Evolutionary conservation across 2,888 invertebrate genomes (phyloP).

Genomic region (Metellina segmentata): DNA sequence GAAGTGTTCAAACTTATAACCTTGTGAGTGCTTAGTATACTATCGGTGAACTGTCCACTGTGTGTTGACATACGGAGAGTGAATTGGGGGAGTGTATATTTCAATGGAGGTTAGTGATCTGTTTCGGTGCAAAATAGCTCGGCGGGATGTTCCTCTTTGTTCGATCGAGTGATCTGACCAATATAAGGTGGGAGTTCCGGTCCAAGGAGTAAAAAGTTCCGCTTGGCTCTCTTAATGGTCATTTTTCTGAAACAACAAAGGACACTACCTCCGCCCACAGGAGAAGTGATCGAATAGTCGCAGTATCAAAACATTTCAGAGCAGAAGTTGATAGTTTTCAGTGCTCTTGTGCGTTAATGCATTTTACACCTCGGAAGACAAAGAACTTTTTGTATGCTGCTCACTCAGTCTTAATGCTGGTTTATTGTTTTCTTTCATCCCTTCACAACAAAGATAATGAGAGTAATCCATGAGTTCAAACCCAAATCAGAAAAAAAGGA

Average conservation of each 20-base stretch:
- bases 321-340: too few species aligned
- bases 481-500: too few species aligned
- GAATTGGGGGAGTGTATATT: constrained; percentile 12
- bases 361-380: too few species aligned
- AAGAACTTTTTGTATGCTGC: too few species aligned
- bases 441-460: too few species aligned
- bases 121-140: constrained; percentile 42
- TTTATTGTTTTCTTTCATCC: too few species aligned
- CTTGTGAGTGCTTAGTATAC: background rate
- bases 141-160: constrained; percentile 13
- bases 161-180: constrained; percentile 41
- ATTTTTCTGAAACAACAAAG: constrained; percentile 33
- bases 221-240: constrained; percentile 22
- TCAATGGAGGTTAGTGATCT: constrained; percentile 36
- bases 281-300: too few species aligned
- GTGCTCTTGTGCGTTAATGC: too few species aligned
- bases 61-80: constrained; percentile 14
- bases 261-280: background rate
- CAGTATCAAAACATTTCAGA: too few species aligned
- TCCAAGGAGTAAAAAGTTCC: constrained; percentile 67
- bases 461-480: too few species aligned
- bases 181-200: constrained; percentile 56
- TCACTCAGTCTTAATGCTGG: too few species aligned
- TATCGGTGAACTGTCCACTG: background rate
- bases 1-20: background rate